A percentile compares a stretch with the other conserved stretches of the same genome.
Evolutionary conservation across 2,888 invertebrate genomes (phyloP).

Genomic region (Asteroscopus sphinx): DNA sequence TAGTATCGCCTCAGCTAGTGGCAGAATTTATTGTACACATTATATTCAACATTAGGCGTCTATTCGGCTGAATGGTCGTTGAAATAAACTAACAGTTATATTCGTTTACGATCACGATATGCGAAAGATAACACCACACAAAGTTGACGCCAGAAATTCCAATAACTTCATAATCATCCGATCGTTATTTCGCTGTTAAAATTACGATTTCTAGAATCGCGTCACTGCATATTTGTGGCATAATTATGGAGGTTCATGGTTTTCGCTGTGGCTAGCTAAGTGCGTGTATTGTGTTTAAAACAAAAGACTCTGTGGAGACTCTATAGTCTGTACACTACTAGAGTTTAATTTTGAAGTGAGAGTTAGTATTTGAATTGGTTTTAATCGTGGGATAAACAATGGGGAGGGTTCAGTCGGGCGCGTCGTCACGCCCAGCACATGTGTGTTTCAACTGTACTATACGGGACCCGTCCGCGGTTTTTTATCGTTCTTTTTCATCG

Average conservation of each 20-base stretch:
- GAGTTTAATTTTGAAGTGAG: slow-evolving; percentile 88
- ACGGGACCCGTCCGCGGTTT: slow-evolving; percentile 47
- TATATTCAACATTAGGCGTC: no score
- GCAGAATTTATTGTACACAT: no score
- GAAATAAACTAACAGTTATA: slow-evolving; percentile 19
- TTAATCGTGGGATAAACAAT: slow-evolving; percentile 90
- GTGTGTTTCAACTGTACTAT: slow-evolving; percentile 65
- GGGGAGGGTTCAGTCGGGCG: slow-evolving; percentile 79
- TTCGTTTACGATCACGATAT: slow-evolving; percentile 37
- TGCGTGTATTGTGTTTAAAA: slow-evolving; percentile 85
- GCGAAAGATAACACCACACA: slow-evolving; percentile 38
- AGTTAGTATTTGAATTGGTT: slow-evolving; percentile 89
- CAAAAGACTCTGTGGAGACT: slow-evolving; percentile 73
- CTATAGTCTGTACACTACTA: slow-evolving; percentile 77
- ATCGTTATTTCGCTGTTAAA: slow-evolving; percentile 63
- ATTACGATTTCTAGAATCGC: slow-evolving; percentile 50
- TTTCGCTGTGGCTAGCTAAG: slow-evolving; percentile 68
- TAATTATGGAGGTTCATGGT: slow-evolving; percentile 64
- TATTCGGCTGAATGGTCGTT: no score
- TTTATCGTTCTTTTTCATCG: slow-evolving; percentile 55
- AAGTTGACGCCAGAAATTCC: slow-evolving; percentile 45
- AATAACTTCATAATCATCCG: slow-evolving; percentile 52
- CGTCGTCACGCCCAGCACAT: slow-evolving; percentile 82
- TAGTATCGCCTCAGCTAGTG: no score
- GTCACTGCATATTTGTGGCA: slow-evolving; percentile 57